Percentiles rank a stretch among this genome's conserved stretches.
Conservation (phyloP, 1,140 invertebrate species). For the Oryctes rhinoceros region DNA sequence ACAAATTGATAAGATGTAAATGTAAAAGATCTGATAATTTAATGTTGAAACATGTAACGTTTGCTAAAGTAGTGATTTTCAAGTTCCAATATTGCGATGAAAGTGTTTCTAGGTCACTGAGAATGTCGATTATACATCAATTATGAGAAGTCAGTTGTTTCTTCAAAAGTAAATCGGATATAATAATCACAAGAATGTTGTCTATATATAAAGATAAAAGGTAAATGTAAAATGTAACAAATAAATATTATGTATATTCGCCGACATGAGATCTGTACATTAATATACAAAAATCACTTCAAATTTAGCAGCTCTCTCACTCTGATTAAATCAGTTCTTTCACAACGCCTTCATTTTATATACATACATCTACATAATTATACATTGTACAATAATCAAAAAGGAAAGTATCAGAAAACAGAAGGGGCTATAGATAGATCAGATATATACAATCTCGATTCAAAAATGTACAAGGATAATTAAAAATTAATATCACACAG, state of each 20-base stretch:
- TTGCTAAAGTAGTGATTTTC: too few species aligned
- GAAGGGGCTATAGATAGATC: background rate
- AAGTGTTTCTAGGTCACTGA: too few species aligned
- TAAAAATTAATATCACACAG: conserved; percentile 57
- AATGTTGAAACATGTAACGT: too few species aligned
- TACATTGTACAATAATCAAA: background rate
- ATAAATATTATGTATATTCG: conserved; percentile 10
- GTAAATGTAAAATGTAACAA: conserved; percentile 11
- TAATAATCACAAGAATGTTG: conserved; percentile 15
- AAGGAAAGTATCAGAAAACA: background rate
- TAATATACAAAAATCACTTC: conserved; percentile 39
- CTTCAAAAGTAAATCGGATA: background rate
- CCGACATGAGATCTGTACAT: conserved; percentile 46
- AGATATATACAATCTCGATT: conserved; percentile 28
- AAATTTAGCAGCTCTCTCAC: background rate
- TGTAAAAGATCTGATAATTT: too few species aligned
- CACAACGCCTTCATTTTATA: background rate
- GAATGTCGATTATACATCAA: too few species aligned
- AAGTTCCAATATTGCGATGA: too few species aligned
- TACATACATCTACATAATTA: conserved; percentile 1
- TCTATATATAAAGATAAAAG: background rate
- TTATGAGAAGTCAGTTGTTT: too few species aligned
- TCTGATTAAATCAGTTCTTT: conserved; percentile 15
- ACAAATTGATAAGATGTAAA: too few species aligned
- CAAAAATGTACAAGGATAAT: conserved; percentile 19